These are phyloP conservation scores for Malthinus seriepunctatus DNA, from an alignment of 2,888 invertebrate genomes.

Conservation along the genomic window DNA sequence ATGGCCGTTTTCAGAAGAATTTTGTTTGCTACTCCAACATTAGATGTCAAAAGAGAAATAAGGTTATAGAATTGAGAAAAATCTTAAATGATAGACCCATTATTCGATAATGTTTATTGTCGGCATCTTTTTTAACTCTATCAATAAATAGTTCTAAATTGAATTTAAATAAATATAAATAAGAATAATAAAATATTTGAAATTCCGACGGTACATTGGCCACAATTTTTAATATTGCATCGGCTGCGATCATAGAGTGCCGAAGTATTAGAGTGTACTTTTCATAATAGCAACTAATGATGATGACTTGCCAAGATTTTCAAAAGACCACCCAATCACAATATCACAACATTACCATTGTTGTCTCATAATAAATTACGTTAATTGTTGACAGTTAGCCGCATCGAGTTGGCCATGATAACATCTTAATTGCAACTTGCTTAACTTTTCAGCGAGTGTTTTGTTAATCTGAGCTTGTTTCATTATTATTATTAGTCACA, in stretches of 20 bases:
- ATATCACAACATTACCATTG: conserved; percentile 56
- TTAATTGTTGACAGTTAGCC: conserved; percentile 57
- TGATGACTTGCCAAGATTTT: conserved; percentile 47
- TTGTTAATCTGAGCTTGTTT: conserved; percentile 47
- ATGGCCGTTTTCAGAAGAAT: no score
- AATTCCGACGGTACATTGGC: neutral
- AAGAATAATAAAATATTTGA: conserved; percentile 1
- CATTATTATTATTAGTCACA: conserved; percentile 1
- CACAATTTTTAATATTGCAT: conserved; percentile 8
- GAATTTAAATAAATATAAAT: neutral
- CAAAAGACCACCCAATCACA: conserved; percentile 54
- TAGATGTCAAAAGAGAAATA: no score
- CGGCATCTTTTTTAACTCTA: neutral
- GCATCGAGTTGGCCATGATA: conserved; percentile 53
- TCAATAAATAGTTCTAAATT: no score
- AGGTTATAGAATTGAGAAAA: no score
- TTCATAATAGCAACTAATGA: conserved; percentile 54
- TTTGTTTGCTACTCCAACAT: no score
- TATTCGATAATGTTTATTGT: neutral
- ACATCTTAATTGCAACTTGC: conserved; percentile 55
- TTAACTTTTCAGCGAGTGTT: conserved; percentile 52
- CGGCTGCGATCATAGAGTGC: conserved; percentile 13
- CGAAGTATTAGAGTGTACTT: conserved; percentile 32
- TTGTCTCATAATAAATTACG: conserved; percentile 57
- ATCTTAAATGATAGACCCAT: no score